Evolutionary conservation across 2,113 vertebrate genomes (phyloP).

Genomic region (Tapirus terrestris): DNA sequence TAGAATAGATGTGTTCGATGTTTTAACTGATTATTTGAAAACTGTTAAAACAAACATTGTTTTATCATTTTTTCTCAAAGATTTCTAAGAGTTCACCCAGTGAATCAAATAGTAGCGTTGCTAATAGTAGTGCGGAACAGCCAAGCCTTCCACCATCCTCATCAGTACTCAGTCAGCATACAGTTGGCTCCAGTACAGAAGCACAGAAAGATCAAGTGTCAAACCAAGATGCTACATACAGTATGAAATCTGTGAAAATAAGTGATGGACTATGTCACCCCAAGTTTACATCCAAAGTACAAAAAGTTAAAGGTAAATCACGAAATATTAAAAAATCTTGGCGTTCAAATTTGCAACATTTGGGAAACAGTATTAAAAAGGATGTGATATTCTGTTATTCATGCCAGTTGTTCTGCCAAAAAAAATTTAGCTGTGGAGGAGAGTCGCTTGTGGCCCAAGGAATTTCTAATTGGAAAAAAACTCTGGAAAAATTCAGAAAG

Average conservation of each 20-base stretch:
- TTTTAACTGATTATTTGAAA: constrained; percentile 57
- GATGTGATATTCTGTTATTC: constrained; percentile 74
- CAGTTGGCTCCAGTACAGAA: background rate
- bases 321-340: constrained; percentile 50
- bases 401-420: constrained; percentile 77
- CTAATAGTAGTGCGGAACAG: background rate
- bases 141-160: constrained; percentile 3
- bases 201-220: background rate
- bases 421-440: constrained; percentile 45
- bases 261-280: background rate
- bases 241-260: constrained; percentile 43
- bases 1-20: background rate
- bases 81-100: constrained; percentile 46
- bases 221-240: constrained; percentile 26
- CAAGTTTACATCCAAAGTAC: constrained; percentile 57
- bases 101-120: constrained; percentile 37
- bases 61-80: constrained; percentile 60
- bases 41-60: constrained; percentile 11
- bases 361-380: constrained; percentile 54
- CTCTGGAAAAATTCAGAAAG: constrained; percentile 74
- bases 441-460: constrained; percentile 48
- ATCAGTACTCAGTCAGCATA: constrained; percentile 13
- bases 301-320: constrained; percentile 62
- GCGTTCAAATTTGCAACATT: constrained; percentile 37
- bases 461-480: constrained; percentile 71